Evolutionary conservation across 2,888 invertebrate genomes (phyloP), one percentile per base, ranked within the genome.

Genomic region (Caenorhabditis sp.): DNA sequence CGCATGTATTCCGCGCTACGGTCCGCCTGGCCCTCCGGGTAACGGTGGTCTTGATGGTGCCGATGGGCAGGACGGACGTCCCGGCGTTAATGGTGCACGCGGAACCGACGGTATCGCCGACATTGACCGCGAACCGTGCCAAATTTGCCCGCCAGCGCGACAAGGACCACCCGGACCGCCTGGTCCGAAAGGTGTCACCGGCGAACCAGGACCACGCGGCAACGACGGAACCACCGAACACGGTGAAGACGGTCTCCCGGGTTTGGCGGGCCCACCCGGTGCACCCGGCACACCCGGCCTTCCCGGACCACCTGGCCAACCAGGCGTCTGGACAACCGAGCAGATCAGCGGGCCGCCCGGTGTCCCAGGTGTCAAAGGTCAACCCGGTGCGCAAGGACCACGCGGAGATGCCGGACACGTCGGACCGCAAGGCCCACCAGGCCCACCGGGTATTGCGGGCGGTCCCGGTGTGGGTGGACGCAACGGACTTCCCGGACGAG

Each of bases 21-120:
- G 76, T 14, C 76, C 76, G 23, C 76, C 76, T 6, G 76, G 76
- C 6, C 58, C 62, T 3, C 62, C 76, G 26, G 76, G 76, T 53
- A 12, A 17, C n/a, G 58, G 65, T 3, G 76, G 76, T 53, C 59
- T 51, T 10, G 26, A 64, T 5, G 76, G 76, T 55, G 21, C 43
- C 17, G 65, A 76, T 31, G 76, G 76, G 63, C 23, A 31, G 14
- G 71, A 76, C 62, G 76, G 76, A 43, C 24, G 59, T 17, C 51
- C 76, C 3, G 76, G 76, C 55, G 8, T 23, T 8, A 61, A 69
- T 43, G 76, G 76, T 27, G 6, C 27, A 26, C 43, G 59, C 21
- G 73, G 73, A 23, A 26, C 62, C 31, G 73, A 74, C 49, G 73
- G 73, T 50, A 66, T 74, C 12, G 73, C 73, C 2, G 73, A 74